Percentiles rank a stretch among this genome's conserved stretches.
Evolutionary conservation across 2,113 vertebrate species (phyloP).

Genomic region (Poeciliopsis occidentalis): DNA sequence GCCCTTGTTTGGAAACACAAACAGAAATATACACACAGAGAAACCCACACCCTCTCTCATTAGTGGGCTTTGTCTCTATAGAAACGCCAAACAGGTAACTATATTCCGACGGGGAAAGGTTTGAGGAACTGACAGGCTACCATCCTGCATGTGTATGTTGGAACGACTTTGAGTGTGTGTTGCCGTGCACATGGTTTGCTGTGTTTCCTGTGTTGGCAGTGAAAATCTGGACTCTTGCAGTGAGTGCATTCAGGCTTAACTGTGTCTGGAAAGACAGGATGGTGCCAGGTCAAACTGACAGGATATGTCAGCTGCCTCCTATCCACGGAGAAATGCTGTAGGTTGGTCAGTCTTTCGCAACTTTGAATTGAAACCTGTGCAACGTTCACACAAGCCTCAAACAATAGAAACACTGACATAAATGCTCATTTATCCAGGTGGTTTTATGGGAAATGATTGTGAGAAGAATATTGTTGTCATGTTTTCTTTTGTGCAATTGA

Average conservation of each 20-base stretch:
- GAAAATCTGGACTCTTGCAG: conserved; percentile 50
- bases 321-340: conserved; percentile 17
- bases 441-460: background rate
- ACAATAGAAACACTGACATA: background rate
- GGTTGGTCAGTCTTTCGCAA: conserved; percentile 27
- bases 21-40: conserved; percentile 23
- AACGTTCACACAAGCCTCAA: background rate
- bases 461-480: background rate
- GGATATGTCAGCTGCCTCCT: conserved; percentile 58
- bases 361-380: conserved; percentile 4
- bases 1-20: conserved; percentile 29
- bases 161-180: conserved; percentile 1
- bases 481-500: background rate
- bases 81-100: conserved; percentile 77
- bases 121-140: conserved; percentile 59
- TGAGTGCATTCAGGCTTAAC: conserved; percentile 44
- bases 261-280: conserved; percentile 52
- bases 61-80: conserved; percentile 77
- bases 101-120: conserved; percentile 60
- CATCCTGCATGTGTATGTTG: conserved; percentile 35
- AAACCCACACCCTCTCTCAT: conserved; percentile 55
- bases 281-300: conserved; percentile 60
- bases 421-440: background rate
- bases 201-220: conserved; percentile 55
- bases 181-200: background rate